Percentiles rank a stretch among this genome's conserved stretches.
Evolutionary conservation across 2,797 vertebrate species (phyloP).

Genomic region (Ptychobarbus kaznakovi): DNA sequence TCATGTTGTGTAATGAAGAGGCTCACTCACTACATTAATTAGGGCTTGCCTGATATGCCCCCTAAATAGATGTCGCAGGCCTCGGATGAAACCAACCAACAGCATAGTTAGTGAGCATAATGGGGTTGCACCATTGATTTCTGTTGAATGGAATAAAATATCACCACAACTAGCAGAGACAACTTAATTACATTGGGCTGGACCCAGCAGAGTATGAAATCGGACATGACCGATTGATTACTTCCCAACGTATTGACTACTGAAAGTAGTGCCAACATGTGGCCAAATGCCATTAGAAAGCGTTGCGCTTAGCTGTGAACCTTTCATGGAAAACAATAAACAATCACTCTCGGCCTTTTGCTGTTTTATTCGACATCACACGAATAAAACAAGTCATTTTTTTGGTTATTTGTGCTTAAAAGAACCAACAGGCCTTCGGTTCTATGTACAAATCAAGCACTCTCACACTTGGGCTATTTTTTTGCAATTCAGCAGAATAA

Average conservation of each 20-base stretch:
- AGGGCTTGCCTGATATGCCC: constrained; percentile 26
- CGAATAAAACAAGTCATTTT: background rate
- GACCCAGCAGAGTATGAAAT: constrained; percentile 82
- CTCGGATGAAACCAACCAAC: constrained; percentile 27
- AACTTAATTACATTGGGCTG: constrained; percentile 66
- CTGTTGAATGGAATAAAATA: constrained; percentile 68
- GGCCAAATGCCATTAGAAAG: constrained; percentile 44
- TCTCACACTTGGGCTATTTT: background rate
- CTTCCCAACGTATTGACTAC: constrained; percentile 50
- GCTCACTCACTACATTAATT: constrained; percentile 46
- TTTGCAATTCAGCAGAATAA: background rate
- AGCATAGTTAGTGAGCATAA: constrained; percentile 36
- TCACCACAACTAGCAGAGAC: constrained; percentile 56
- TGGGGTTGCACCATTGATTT: constrained; percentile 61
- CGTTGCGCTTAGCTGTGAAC: constrained; percentile 35
- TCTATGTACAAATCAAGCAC: background rate
- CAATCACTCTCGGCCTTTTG: background rate
- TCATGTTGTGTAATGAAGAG: constrained; percentile 28
- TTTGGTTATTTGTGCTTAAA: background rate
- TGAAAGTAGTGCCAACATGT: constrained; percentile 57
- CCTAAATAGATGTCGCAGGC: constrained; percentile 3
- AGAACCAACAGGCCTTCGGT: background rate
- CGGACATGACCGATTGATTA: constrained; percentile 81
- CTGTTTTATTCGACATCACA: background rate
- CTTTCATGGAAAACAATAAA: background rate